Base-by-base conservation (phyloP, 2,888 invertebrate genomes). In the Aspidiotus rigidus region DNA sequence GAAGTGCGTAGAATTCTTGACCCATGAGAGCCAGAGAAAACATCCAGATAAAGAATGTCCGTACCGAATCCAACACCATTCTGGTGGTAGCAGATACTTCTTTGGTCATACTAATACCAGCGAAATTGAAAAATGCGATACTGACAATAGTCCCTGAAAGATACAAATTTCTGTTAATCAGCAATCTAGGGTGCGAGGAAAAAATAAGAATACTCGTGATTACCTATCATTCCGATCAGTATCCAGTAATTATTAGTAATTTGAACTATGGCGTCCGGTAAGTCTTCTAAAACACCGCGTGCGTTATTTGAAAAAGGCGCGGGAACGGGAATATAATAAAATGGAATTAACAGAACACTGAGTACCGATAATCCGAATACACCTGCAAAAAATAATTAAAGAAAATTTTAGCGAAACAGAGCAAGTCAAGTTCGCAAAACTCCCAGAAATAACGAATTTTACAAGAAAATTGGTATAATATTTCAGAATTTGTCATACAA, bases 81-180 rank as follows among this genome's bases (percentile, higher is more conserved):
- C 94, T 82, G 3, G 92, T 91, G 0, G 93, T 93, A 1, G 96
- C 94, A 1, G 91, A 94, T 75, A 94, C 84, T 78, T 94, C 92
- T 79, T 95, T 96, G 0, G 94, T 93, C 6, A 97, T 90, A 76
- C 89, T 90, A 72, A 95, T 86, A 10, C 93, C 93, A 72, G 92
- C 87, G 78, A 90, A 95, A 78, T 93, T 94, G 81, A 95, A 95
- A 80, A 94, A 89, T 0, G 95, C 92, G 73, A 95, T 94, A 64
- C 93, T 93, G 39, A 92, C 75, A 28, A 90, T 81, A 2, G 89
- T 91, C 71, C 90, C 90, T 84, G 80, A 53, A 11, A 53, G n/a
- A 53, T 53, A n/a, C 53, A 53, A 15, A 28, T 28, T 28, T 28
- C 28, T 28, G 28, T 28, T 28, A 28, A 28, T 28, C 5, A 28